A percentile compares a stretch with the other conserved stretches of the same genome.
Evolutionary conservation across 2,888 invertebrate genomes (phyloP).

Genomic region (Dorcus parallelipipedus): DNA sequence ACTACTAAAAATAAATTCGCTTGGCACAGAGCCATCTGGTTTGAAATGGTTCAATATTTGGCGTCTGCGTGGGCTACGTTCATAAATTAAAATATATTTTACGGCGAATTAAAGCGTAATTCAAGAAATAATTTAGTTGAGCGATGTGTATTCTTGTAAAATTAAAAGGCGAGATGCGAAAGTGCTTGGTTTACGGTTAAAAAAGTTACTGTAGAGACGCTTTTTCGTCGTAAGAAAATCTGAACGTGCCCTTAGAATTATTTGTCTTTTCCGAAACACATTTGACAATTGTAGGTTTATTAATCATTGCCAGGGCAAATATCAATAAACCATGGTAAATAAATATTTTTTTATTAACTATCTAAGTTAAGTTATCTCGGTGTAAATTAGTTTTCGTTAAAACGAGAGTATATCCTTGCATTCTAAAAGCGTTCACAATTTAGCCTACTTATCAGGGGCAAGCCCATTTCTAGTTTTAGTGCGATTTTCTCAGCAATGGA

Average conservation of each 20-base stretch:
- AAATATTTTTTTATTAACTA: constrained; percentile 10
- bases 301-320: constrained; percentile 31
- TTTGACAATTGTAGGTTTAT: constrained; percentile 32
- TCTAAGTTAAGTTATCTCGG: not conserved
- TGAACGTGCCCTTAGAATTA: constrained; percentile 25
- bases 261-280: constrained; percentile 32
- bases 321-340: constrained; percentile 40
- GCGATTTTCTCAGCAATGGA: constrained; percentile 23
- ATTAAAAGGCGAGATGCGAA: too few relatives aligned
- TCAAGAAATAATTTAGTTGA: too few relatives aligned
- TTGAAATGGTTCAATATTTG: too few relatives aligned
- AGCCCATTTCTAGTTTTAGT: constrained; percentile 41
- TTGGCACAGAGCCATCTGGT: constrained; percentile 8
- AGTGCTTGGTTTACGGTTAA: too few relatives aligned
- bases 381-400: not conserved
- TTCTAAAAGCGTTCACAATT: constrained; percentile 14
- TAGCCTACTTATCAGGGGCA: constrained; percentile 46
- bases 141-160: too few relatives aligned
- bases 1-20: not conserved
- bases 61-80: too few relatives aligned
- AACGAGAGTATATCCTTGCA: not conserved
- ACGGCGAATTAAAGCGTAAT: too few relatives aligned
- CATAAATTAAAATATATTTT: too few relatives aligned
- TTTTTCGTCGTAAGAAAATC: not conserved
- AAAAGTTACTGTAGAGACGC: too few relatives aligned